A percentile compares a stretch with the other conserved stretches of the same genome.
Conservation (phyloP, 2,888 invertebrate species). For the Alsophila aescularia region DNA sequence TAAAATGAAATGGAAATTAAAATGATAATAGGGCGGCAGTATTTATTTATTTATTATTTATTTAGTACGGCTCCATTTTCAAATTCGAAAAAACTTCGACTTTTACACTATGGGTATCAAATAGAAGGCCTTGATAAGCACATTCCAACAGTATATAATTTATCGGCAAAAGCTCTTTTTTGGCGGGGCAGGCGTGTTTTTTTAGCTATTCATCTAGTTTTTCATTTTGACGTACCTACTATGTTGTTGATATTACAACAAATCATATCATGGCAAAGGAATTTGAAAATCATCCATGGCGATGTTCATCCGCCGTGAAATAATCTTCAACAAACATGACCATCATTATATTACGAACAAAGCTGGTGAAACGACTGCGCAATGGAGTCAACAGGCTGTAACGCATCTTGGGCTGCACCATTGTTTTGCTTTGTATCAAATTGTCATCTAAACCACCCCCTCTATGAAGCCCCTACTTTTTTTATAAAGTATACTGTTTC, state of each 20-base stretch:
- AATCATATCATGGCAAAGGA: constrained; percentile 34
- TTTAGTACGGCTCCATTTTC: no score
- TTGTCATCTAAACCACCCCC: constrained; percentile 70
- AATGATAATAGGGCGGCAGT: no score
- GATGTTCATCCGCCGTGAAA: constrained; percentile 66
- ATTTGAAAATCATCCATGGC: constrained; percentile 53
- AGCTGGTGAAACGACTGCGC: constrained; percentile 75
- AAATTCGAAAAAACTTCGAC: no score
- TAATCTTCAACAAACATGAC: constrained; percentile 65
- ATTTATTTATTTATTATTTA: no score
- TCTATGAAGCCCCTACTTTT: constrained; percentile 51
- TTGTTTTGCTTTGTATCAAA: constrained; percentile 74
- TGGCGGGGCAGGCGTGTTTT: no score
- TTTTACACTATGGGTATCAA: no score
- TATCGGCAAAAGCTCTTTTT: no score
- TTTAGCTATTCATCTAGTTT: no score
- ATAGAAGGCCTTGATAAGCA: no score
- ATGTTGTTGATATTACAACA: constrained; percentile 4
- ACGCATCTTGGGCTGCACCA: constrained; percentile 69
- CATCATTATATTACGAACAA: constrained; percentile 70
- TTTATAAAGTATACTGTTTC: constrained; percentile 70
- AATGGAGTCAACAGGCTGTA: constrained; percentile 73
- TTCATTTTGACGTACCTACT: neutral
- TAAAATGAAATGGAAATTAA: no score
- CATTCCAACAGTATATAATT: no score